phyloP scores from a whole-genome alignment of 2,888 invertebrate species.

The Ephialtes manifestator region DNA sequence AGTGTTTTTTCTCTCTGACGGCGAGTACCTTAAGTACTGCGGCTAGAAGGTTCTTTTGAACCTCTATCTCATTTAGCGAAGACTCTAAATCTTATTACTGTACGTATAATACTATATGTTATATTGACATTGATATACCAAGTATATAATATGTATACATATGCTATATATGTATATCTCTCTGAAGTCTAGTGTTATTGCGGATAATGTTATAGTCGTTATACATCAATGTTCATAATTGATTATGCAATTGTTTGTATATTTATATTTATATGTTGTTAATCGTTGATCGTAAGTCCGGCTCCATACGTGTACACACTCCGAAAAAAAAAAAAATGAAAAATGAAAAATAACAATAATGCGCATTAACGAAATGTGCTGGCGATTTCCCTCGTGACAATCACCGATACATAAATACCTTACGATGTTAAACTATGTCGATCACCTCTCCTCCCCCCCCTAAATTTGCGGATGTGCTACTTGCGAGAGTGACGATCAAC shows the following conservation, averaged over 20 bases:
- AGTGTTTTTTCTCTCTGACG: constrained; percentile 34
- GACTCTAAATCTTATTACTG: constrained; percentile 29
- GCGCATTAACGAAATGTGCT: constrained; percentile 66
- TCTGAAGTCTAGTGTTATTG: constrained; percentile 34
- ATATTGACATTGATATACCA: constrained; percentile 59
- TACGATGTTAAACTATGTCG: constrained; percentile 28
- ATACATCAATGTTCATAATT: constrained; percentile 72
- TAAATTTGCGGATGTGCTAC: constrained; percentile 9
- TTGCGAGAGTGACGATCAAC: constrained; percentile 3
- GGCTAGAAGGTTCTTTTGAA: constrained; percentile 22
- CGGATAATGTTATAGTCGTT: constrained; percentile 53
- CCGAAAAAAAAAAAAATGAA: background rate
- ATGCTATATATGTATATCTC: constrained; percentile 57
- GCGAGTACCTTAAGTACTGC: constrained; percentile 28
- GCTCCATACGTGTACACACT: constrained; percentile 19
- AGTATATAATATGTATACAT: constrained; percentile 41
- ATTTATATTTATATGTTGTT: constrained; percentile 76
- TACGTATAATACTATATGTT: constrained; percentile 58
- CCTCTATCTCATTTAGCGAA: constrained; percentile 30
- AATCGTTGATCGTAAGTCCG: constrained; percentile 67
- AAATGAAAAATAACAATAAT: constrained; percentile 1
- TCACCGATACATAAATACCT: constrained; percentile 44
- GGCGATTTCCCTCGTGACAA: constrained; percentile 69
- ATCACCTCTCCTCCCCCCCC: background rate
- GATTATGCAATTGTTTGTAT: constrained; percentile 74